Conservation (phyloP, 64 coral and sea anemone species). For the Pachyseris speciosa region DNA sequence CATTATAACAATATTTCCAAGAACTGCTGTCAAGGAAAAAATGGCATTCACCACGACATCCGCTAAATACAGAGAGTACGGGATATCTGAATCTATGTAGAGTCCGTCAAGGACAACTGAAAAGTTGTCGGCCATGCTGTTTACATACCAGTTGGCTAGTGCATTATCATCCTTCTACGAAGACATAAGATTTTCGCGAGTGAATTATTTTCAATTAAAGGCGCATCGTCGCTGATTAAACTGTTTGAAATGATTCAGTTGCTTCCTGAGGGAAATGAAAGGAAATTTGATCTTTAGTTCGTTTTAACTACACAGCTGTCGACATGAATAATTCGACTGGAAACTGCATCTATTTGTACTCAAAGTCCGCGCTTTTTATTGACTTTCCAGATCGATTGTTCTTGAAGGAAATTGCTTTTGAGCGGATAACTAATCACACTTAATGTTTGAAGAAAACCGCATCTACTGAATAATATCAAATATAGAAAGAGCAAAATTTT, state of each 20-base stretch:
- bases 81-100: neutral
- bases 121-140: constrained; percentile 7
- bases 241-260: too few species aligned
- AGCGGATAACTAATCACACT: too few species aligned
- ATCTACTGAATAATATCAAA: too few species aligned
- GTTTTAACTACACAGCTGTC: neutral
- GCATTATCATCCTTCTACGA: too few species aligned
- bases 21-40: neutral
- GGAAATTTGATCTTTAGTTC: neutral
- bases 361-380: neutral
- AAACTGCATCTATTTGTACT: neutral
- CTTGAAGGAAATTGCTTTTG: too few species aligned
- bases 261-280: neutral
- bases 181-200: too few species aligned
- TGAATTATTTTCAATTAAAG: too few species aligned
- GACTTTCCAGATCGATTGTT: too few species aligned
- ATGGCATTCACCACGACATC: neutral
- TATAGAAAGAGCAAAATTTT: too few species aligned
- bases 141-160: too few species aligned
- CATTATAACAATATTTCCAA: constrained; percentile 2
- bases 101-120: neutral
- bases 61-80: neutral
- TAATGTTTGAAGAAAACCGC: too few species aligned
- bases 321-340: neutral
- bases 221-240: too few species aligned